These are phyloP conservation scores for Panulirus ornatus DNA, from an alignment of 1,140 invertebrate species.

Conservation along the genomic window DNA sequence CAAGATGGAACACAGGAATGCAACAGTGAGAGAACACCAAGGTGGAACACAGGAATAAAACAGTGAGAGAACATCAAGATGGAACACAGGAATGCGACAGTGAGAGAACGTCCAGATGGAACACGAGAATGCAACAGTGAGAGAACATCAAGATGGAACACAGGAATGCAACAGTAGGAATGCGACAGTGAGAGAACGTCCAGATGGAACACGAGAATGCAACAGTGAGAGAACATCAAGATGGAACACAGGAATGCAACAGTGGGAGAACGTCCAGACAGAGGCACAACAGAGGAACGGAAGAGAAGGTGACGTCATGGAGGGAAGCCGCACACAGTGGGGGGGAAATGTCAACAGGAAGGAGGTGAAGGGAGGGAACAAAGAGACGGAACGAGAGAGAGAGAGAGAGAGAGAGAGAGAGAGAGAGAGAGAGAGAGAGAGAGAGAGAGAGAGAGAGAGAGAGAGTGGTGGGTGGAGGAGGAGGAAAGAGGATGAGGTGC, in stretches of 20 bases:
- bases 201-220: too few relatives aligned
- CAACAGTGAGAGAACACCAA: background rate
- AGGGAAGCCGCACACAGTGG: background rate
- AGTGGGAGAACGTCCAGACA: background rate
- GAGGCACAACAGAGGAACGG: background rate
- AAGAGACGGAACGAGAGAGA: background rate
- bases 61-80: background rate
- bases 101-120: background rate
- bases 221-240: background rate
- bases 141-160: background rate
- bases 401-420: background rate
- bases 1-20: background rate
- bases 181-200: too few relatives aligned
- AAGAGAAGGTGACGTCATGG: background rate
- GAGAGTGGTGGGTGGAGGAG: conserved; percentile 4
- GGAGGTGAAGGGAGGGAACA: background rate
- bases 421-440: background rate
- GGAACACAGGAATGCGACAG: background rate
- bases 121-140: background rate
- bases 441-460: conserved; percentile 27
- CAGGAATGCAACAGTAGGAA: too few relatives aligned
- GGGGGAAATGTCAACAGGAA: background rate
- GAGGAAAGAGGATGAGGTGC: background rate
- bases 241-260: background rate
- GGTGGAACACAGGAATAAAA: background rate